Percentiles rank a stretch among this genome's conserved stretches.
These are phyloP conservation scores for Ceratosolen solmsi DNA, from an alignment of 1,140 invertebrate genomes.

Conservation along the genomic window DNA sequence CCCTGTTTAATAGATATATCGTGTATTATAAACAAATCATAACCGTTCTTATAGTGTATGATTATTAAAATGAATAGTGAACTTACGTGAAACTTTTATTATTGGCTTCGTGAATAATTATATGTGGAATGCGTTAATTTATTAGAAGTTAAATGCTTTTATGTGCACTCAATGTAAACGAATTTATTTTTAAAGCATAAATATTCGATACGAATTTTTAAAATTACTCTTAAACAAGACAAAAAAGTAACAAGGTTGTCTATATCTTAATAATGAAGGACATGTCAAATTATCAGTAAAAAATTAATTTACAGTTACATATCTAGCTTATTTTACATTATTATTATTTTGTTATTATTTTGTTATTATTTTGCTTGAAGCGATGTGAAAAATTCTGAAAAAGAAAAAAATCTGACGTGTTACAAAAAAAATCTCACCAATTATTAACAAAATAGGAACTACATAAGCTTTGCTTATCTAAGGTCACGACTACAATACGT, in stretches of 20 bases:
- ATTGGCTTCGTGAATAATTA: neutral
- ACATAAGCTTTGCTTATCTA: too few relatives aligned
- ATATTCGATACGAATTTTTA: constrained; percentile 36
- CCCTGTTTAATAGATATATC: neutral
- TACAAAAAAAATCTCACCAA: too few relatives aligned
- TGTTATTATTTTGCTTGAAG: neutral
- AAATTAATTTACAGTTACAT: neutral
- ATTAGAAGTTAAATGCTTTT: constrained; percentile 11
- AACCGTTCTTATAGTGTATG: neutral
- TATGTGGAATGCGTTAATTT: constrained; percentile 2
- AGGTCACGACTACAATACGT: too few relatives aligned
- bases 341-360: neutral
- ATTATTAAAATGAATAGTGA: neutral
- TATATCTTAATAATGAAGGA: constrained; percentile 39
- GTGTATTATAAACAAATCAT: neutral
- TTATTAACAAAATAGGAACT: too few relatives aligned
- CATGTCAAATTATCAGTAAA: constrained; percentile 26
- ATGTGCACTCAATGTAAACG: constrained; percentile 8
- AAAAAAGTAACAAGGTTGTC: constrained; percentile 37
- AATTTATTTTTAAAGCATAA: constrained; percentile 17
- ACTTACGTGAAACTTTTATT: constrained; percentile 27
- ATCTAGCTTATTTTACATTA: neutral
- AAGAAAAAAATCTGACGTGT: too few relatives aligned
- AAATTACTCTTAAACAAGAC: neutral
- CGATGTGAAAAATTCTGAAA: too few relatives aligned